Evolutionary conservation across 2,888 invertebrate genomes (phyloP), one percentile per base, ranked within the genome.

Genomic region (Chirona hameri): DNA sequence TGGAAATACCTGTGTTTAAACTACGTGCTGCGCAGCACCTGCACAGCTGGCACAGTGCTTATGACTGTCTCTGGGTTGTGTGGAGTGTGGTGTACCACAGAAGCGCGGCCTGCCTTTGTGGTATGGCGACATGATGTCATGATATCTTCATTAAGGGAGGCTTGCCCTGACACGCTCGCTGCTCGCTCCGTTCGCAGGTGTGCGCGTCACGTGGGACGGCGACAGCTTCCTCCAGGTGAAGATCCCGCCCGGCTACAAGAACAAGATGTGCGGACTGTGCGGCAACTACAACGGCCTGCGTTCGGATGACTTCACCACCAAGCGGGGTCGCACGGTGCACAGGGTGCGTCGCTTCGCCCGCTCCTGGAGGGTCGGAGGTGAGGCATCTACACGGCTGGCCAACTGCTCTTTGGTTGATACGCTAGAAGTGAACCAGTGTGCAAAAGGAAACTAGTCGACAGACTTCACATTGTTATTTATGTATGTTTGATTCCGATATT

Each of bases 131-230:
- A 39, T 39, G 7, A 39, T 7, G 39, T 39, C 39, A 39, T 52
- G 10, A 12, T 52, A 12, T 48, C 48, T 48, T 48, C 48, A 48
- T 48, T 24, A 57, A 21, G 21, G 0, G 18, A 7, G 21, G 21
- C 57, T 0, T 48, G 18, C 57, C 57, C 57, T 15, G 12, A 60
- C 31, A 12, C 15, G 72, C 14, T 29, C 46, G 24, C 52, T 12
- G 12, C 52, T 12, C 52, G 15, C 52, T 52, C 52, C 52, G 52
- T 52, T 18, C 52, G 10, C 86, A 86, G 97, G 96, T 0, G 90
- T 98, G 46, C 93, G 93, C 86, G 91, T 98, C 84, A 90, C 95
- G 69, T 98, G 98, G 98, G 96, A 97, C 87, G 97, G 97, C 1
- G 94, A 94, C 86, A 96, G 96, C 86, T 97, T 96, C 87, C 90